A percentile compares a stretch with the other conserved stretches of the same genome.
Evolutionary conservation across 1,140 invertebrate genomes (phyloP).

Genomic region (Elymnias hypermnestra): DNA sequence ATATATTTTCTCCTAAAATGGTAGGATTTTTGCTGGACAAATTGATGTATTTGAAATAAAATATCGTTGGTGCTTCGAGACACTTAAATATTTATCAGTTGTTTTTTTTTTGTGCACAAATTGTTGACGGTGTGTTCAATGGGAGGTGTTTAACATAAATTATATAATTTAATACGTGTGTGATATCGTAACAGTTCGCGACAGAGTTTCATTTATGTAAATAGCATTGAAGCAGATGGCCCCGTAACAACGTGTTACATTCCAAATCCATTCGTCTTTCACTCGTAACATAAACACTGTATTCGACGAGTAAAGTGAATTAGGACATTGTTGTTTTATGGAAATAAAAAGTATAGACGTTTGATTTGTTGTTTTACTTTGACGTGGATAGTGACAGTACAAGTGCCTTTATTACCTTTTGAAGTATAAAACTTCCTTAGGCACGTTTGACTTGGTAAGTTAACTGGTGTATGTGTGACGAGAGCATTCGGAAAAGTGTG

Average conservation of each 20-base stretch:
- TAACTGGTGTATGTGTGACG: too few species aligned
- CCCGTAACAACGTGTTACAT: conserved; percentile 58
- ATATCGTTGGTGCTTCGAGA: conserved; percentile 37
- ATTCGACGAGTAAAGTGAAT: conserved; percentile 49
- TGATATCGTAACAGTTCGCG: conserved; percentile 35
- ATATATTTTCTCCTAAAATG: conserved; percentile 40
- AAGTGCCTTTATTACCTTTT: too few species aligned
- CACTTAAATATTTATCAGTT: conserved; percentile 24
- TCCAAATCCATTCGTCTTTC: conserved; percentile 53
- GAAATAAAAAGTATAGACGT: conserved; percentile 66
- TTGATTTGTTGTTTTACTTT: conserved; percentile 9
- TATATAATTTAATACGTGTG: conserved; percentile 10
- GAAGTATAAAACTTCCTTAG: too few species aligned
- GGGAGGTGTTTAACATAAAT: conserved; percentile 15
- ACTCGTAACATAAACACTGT: conserved; percentile 34
- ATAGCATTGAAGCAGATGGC: conserved; percentile 35
- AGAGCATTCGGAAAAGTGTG: too few species aligned
- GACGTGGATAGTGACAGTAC: too few species aligned
- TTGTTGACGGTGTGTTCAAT: conserved; percentile 30
- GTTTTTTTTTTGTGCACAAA: conserved; percentile 38
- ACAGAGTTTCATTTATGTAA: conserved; percentile 41
- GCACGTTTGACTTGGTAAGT: too few species aligned
- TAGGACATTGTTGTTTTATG: conserved; percentile 68
- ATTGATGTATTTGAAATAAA: conserved; percentile 25
- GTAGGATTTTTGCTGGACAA: conserved; percentile 21